A percentile compares a stretch with the other conserved stretches of the same genome.
These are phyloP conservation scores for Alauda arvensis DNA, from an alignment of 2,797 vertebrate species.

Conservation along the genomic window DNA sequence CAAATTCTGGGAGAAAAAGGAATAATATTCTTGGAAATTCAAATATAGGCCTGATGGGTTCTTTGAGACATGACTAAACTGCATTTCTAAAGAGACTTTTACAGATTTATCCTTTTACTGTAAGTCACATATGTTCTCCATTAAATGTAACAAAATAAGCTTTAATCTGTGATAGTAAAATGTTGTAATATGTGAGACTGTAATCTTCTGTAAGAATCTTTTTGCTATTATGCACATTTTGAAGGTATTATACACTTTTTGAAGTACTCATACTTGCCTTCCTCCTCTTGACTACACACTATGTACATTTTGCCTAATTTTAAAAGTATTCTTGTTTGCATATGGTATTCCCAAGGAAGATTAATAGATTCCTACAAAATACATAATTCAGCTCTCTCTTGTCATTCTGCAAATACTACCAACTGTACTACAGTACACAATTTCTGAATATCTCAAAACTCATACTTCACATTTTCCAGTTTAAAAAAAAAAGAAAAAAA, in stretches of 20 bases:
- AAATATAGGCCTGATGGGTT: background rate
- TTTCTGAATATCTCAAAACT: background rate
- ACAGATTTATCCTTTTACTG: background rate
- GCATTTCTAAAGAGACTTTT: background rate
- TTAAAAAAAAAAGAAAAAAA: background rate
- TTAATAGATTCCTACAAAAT: constrained; percentile 21
- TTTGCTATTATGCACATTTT: background rate
- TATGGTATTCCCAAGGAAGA: constrained; percentile 18
- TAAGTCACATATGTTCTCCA: background rate
- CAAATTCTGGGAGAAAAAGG: background rate
- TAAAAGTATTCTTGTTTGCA: constrained; percentile 2
- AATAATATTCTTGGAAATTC: background rate
- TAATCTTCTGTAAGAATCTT: constrained; percentile 21
- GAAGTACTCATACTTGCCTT: background rate
- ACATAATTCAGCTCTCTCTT: constrained; percentile 21
- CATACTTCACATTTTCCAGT: background rate
- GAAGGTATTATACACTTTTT: background rate
- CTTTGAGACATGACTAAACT: constrained; percentile 3
- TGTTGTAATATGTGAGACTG: background rate
- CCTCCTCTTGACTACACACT: background rate
- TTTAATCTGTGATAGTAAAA: constrained; percentile 25
- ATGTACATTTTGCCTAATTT: constrained; percentile 14
- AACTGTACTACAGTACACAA: background rate
- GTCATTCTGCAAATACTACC: background rate
- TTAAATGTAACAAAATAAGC: constrained; percentile 24